Evolutionary conservation across 2,888 invertebrate species (phyloP), one percentile per base, ranked within the genome.

Genomic region (Noctua fimbriata): DNA sequence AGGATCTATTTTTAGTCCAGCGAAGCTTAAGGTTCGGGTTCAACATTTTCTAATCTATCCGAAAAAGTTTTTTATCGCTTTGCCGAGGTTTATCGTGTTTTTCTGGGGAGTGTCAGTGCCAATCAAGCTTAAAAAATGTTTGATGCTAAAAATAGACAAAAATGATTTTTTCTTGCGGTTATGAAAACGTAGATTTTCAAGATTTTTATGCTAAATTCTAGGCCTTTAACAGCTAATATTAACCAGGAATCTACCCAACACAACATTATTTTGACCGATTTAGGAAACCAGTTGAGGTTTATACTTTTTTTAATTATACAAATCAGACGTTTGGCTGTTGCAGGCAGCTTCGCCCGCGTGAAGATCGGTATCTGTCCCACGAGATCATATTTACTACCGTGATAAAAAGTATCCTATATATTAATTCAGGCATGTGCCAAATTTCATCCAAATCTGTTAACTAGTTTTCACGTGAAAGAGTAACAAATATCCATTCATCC

Each of bases 21-120:
- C 16, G n/a, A 65, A 32, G 69, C 52, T 69, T 55, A 58, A 28
- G n/a, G 9, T 12, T 58, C n/a, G 12, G 3, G 41, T 21, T 63
- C 4, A 76, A 76, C 44, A 47, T 73, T 71, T 76, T 65, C 21
- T 78, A 73, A 81, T 85, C 36, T 47, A 44, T 70, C 66, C 21
- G 6, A 44, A 49, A 44, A 70, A 21, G 24, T 24, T 71, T 76
- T 32, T 73, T 70, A 32, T 65, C 58, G 9, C 55, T 49, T 60
- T 24, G 12, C 18, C 55, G 47, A 60, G 75, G 76, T 67, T 73
- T 58, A 69, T 32, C 65, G 36, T 18, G 24, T 52, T 65, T 41
- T 73, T 65, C 36, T 70, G 49, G 36, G 10, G 18, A 36, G 41
- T 67, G 47, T 73, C 63, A 79, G 32, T 65, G 47, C 44, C 83